phyloP scores from a whole-genome alignment of 2,113 vertebrate genomes.

The Cololabis saira region DNA sequence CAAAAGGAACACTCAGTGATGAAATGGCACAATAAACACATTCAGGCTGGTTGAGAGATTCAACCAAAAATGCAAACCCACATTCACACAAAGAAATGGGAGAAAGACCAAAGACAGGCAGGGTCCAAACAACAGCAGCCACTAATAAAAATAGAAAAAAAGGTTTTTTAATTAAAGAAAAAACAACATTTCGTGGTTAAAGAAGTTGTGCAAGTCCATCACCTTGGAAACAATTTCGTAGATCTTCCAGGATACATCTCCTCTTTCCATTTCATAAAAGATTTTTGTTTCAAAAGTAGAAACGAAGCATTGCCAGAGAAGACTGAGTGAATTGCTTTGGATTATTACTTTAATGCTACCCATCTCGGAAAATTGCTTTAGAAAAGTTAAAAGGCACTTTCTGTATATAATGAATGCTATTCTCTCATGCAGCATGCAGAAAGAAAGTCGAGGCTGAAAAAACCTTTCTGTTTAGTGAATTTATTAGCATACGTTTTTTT shows the following conservation, averaged over 20 bases:
- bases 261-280: no score
- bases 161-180: no score
- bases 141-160: no score
- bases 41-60: no score
- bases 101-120: no score
- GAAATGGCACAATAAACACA: no score
- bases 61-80: no score
- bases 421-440: not conserved
- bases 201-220: not conserved
- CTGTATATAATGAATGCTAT: constrained; percentile 21
- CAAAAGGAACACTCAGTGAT: no score
- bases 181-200: not conserved
- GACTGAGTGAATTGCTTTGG: constrained; percentile 12
- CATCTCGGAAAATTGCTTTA: constrained; percentile 10
- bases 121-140: no score
- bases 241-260: no score
- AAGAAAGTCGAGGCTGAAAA: constrained; percentile 4
- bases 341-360: constrained; percentile 2
- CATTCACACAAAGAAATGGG: no score
- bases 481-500: not conserved
- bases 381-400: constrained; percentile 19
- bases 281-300: no score
- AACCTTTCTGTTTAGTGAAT: constrained; percentile 1
- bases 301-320: not conserved
- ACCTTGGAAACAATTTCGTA: not conserved